Evolutionary conservation across 1,140 invertebrate genomes (phyloP), one percentile per base, ranked within the genome.

Genomic region (Trichoplusia ni): DNA sequence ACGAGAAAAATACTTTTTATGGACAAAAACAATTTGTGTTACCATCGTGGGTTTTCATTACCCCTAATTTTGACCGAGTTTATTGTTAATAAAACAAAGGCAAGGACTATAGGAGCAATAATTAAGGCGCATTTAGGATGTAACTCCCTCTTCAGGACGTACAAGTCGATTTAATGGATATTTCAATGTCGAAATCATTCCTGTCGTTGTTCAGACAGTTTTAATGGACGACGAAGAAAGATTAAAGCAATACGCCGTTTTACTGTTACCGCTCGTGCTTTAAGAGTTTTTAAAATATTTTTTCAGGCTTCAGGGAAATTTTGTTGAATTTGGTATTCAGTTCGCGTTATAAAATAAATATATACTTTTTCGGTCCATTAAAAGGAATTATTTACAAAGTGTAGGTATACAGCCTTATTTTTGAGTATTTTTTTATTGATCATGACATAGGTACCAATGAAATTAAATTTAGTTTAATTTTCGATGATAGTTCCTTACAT

Each of bases 1-100:
- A 56, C 73, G 37, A 69, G 47, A 77, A 81, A 77, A 77, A 79
- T 77, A 75, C 73, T 75, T 77, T 58, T 75, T 77, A 65, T 64
- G 29, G 65, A 27, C 46, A 67, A 73, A 54, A 74, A 75, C 61
- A 62, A 68, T 67, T 77, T 74, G 66, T 72, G 51, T 66, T 69
- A 58, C 56, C 47, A 63, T 63, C 35, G 47, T 59, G 69, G 40
- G 63, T 64, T 73, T 75, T 77, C 64, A 81, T 79, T 78, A 69
- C 64, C 69, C 35, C 74, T 75, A 71, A 81, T 76, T 40, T 67
- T 56, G 18, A 62, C 23, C 46, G 31, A 49, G 63, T 79, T 79
- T 77, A 77, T 69, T 67, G 71, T 65, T 71, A 53, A 69, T 73
- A 75, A 81, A 81, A 70, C 35, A 60, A 59, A 49, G 38, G 62